These are phyloP conservation scores for Tringa solitaria DNA, from an alignment of 2,113 vertebrate genomes.

Conservation along the genomic window DNA sequence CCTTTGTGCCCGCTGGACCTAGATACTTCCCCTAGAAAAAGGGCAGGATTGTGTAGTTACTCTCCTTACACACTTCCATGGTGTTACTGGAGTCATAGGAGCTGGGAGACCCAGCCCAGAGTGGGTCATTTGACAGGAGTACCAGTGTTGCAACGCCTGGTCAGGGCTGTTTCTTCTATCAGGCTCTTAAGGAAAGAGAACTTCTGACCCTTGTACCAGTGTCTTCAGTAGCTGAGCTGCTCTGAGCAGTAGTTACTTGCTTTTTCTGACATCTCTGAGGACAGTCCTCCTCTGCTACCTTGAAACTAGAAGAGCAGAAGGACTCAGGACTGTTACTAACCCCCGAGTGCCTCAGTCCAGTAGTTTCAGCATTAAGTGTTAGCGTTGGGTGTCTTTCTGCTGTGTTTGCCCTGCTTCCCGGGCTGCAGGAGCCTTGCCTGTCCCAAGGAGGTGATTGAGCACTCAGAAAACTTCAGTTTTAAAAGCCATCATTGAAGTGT, in stretches of 20 bases:
- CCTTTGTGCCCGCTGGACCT: fast-evolving
- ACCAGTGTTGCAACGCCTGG: not conserved
- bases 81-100: fast-evolving
- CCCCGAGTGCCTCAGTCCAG: not conserved
- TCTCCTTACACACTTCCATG: not conserved
- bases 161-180: not conserved
- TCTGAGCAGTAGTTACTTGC: not conserved
- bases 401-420: not conserved
- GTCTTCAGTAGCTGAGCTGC: not conserved
- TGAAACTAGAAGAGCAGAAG: not conserved
- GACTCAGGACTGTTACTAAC: not conserved
- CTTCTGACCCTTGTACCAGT: not conserved
- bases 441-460: not conserved
- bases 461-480: not conserved
- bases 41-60: not conserved
- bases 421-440: not conserved
- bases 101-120: not conserved
- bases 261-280: not conserved
- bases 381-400: not conserved
- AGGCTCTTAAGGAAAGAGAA: not conserved
- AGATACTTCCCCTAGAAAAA: not conserved
- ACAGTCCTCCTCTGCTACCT: not conserved
- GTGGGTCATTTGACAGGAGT: not conserved
- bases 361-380: not conserved
- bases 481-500: not conserved